These are phyloP conservation scores for Enteromius mattozi DNA, from an alignment of 2,797 vertebrate species.

Conservation along the genomic window DNA sequence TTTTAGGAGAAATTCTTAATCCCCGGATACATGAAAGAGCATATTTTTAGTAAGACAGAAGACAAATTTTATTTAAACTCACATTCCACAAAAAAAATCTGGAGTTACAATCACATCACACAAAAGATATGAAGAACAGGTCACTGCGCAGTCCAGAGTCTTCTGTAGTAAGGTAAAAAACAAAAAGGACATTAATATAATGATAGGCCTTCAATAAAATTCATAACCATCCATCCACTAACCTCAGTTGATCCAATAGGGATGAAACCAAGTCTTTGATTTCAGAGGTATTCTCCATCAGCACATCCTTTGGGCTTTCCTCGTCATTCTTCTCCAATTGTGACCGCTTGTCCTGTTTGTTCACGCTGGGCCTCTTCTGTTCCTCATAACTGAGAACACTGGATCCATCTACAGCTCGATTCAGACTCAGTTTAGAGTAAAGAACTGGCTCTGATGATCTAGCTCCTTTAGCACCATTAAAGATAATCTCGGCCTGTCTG, in stretches of 20 bases:
- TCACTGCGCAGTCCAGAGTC: neutral
- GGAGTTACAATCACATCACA: neutral
- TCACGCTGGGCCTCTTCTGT: conserved; percentile 43
- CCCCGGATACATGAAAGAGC: neutral
- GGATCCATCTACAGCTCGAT: conserved; percentile 61
- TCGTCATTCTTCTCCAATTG: neutral
- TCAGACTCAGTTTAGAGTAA: conserved; percentile 65
- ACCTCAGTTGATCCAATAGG: conserved; percentile 70
- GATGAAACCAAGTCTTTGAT: conserved; percentile 47
- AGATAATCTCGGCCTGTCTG: neutral
- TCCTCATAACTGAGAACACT: conserved; percentile 71
- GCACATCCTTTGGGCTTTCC: neutral
- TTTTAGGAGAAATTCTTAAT: too few species aligned
- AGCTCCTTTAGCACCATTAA: neutral
- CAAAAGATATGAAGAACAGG: neutral
- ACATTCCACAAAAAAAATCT: neutral
- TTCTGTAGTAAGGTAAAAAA: neutral
- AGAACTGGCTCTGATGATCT: conserved; percentile 41
- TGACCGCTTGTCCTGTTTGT: neutral
- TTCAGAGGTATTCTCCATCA: neutral
- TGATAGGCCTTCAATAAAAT: neutral
- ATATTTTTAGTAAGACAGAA: neutral
- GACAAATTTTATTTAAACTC: neutral
- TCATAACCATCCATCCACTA: neutral
- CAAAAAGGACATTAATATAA: neutral